These are phyloP conservation scores for Cephus runcator DNA, from an alignment of 2,888 invertebrate genomes.

Conservation along the genomic window DNA sequence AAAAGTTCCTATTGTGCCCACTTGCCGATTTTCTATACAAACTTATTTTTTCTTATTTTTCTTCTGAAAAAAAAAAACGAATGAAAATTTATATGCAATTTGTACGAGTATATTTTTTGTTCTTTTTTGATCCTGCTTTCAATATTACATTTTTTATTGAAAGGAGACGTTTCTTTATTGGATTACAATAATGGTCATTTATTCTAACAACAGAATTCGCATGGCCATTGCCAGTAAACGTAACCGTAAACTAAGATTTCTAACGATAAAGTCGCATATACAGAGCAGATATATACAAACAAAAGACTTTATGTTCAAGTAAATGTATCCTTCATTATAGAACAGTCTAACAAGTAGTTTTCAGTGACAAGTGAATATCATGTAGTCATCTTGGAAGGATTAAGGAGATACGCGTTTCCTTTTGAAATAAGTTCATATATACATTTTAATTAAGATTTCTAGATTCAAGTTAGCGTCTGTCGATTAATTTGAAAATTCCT, in stretches of 20 bases:
- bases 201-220: background rate
- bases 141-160: background rate
- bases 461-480: background rate
- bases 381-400: background rate
- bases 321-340: background rate
- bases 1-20: constrained; percentile 59
- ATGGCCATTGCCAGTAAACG: background rate
- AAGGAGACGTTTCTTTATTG: background rate
- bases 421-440: background rate
- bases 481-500: background rate
- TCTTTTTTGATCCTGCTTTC: background rate
- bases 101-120: background rate
- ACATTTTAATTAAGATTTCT: background rate
- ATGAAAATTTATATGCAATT: background rate
- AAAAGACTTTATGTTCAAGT: background rate
- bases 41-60: background rate
- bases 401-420: background rate
- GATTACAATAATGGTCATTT: background rate
- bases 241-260: background rate
- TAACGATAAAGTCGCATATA: background rate
- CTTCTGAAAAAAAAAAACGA: background rate
- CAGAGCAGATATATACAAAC: background rate
- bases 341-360: background rate
- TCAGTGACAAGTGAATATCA: too few species aligned
- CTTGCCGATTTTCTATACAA: constrained; percentile 10